phyloP scores from a whole-genome alignment of 1,140 invertebrate genomes.

The Bombyx mandarina region DNA sequence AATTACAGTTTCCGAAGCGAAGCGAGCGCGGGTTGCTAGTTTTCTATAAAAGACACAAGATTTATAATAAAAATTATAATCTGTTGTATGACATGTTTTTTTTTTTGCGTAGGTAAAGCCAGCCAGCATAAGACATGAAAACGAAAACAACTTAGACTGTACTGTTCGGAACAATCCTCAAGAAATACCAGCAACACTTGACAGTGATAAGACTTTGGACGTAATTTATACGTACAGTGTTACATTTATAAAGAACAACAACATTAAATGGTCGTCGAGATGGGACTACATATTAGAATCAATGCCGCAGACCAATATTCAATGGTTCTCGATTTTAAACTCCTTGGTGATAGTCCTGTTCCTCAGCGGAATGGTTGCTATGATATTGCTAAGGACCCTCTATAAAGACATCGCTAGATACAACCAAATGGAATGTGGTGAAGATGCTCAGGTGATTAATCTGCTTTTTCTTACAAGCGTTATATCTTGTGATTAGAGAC shows the following conservation, averaged over 20 bases:
- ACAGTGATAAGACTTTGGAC: slow-evolving; percentile 72
- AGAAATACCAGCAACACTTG: slow-evolving; percentile 75
- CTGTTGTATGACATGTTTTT: not conserved
- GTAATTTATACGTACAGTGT: slow-evolving; percentile 93
- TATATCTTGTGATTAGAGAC: no score
- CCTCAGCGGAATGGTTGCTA: slow-evolving; percentile 98
- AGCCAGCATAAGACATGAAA: slow-evolving; percentile 80
- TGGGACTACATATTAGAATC: slow-evolving; percentile 99
- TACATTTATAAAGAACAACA: slow-evolving; percentile 83
- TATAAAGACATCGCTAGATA: slow-evolving; percentile 99
- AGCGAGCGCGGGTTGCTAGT: no score
- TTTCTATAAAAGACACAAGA: no score
- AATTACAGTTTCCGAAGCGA: no score
- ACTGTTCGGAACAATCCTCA: slow-evolving; percentile 73
- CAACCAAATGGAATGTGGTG: slow-evolving; percentile 96
- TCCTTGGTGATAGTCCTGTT: slow-evolving; percentile 92
- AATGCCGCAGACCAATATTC: slow-evolving; percentile 98
- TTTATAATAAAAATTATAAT: no score
- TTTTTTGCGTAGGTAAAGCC: slow-evolving; percentile 74
- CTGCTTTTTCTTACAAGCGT: not conserved
- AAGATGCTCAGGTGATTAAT: slow-evolving; percentile 85
- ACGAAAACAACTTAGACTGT: slow-evolving; percentile 70
- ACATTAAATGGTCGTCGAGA: slow-evolving; percentile 97
- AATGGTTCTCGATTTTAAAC: slow-evolving; percentile 97
- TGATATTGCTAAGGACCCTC: slow-evolving; percentile 97